A percentile compares a stretch with the other conserved stretches of the same genome.
phyloP scores from a whole-genome alignment of 2,888 invertebrate genomes.

The Andrena camellia region DNA sequence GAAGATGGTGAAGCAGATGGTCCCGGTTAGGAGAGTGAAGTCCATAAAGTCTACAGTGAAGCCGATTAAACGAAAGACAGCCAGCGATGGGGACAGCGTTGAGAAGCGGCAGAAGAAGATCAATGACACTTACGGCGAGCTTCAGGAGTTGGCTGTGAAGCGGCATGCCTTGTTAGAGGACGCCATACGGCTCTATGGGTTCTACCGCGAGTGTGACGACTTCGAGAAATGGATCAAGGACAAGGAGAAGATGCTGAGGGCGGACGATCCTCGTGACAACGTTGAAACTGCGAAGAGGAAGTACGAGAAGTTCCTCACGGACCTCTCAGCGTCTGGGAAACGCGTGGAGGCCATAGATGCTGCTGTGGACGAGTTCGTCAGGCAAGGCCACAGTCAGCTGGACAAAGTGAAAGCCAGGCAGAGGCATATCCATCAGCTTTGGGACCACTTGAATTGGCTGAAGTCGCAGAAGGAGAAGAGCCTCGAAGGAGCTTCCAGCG shows the following conservation, averaged over 20 bases:
- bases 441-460: conserved; percentile 94
- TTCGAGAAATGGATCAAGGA: conserved; percentile 99
- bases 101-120: conserved; percentile 93
- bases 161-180: conserved; percentile 95
- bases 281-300: conserved; percentile 97
- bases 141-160: conserved; percentile 92
- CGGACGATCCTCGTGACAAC: conserved; percentile 94
- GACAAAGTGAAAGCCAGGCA: conserved; percentile 92
- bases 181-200: conserved; percentile 95
- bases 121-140: conserved; percentile 92
- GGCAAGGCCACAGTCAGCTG: conserved; percentile 94
- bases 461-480: conserved; percentile 96
- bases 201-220: conserved; percentile 98
- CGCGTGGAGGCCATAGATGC: conserved; percentile 95
- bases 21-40: conserved; percentile 90
- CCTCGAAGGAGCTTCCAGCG: conserved; percentile 95
- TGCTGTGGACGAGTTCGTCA: conserved; percentile 94
- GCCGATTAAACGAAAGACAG: conserved; percentile 80
- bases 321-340: conserved; percentile 96
- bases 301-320: conserved; percentile 98
- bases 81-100: conserved; percentile 91
- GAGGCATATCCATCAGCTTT: conserved; percentile 94
- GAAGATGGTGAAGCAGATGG: conserved; percentile 93
- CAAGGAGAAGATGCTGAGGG: conserved; percentile 94
- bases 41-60: conserved; percentile 85